A percentile compares a stretch with the other conserved stretches of the same genome.
Evolutionary conservation across 2,113 vertebrate species (phyloP).

Genomic region (Petrocephalus microphthalmus): DNA sequence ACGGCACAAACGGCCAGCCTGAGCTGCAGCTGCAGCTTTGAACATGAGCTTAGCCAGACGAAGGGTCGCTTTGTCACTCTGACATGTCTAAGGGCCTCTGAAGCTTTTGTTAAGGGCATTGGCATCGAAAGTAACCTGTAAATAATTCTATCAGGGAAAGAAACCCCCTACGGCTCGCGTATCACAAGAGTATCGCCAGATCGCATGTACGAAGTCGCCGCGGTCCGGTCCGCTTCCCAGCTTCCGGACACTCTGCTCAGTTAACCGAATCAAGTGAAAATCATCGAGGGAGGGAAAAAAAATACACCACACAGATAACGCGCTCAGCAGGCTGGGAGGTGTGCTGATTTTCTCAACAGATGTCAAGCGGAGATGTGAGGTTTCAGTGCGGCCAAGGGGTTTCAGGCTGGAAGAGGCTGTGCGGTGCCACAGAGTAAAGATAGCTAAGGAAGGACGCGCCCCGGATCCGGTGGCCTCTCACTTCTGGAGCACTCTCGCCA

Average conservation of each 20-base stretch:
- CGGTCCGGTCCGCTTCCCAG: neutral
- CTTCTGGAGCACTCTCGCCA: neutral
- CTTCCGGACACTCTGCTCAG: neutral
- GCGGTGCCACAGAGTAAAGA: neutral
- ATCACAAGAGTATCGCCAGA: neutral
- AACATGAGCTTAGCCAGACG: neutral
- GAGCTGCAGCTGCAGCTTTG: neutral
- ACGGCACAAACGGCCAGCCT: neutral
- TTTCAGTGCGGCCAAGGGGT: neutral
- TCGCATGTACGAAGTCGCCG: neutral
- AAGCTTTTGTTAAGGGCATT: neutral
- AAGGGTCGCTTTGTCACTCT: neutral
- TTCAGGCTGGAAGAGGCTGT: neutral
- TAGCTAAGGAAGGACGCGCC: neutral
- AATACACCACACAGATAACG: neutral
- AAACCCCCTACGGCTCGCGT: neutral
- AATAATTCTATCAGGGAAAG: neutral
- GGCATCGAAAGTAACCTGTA: neutral
- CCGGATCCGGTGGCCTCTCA: neutral
- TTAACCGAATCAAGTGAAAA: neutral
- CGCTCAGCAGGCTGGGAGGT: neutral
- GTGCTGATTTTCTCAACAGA: neutral
- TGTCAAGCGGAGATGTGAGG: neutral
- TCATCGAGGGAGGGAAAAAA: neutral
- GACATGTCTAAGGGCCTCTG: neutral